Evolutionary conservation across 2,888 invertebrate genomes (phyloP).

Genomic region (Dasysyrphus albostriatus): DNA sequence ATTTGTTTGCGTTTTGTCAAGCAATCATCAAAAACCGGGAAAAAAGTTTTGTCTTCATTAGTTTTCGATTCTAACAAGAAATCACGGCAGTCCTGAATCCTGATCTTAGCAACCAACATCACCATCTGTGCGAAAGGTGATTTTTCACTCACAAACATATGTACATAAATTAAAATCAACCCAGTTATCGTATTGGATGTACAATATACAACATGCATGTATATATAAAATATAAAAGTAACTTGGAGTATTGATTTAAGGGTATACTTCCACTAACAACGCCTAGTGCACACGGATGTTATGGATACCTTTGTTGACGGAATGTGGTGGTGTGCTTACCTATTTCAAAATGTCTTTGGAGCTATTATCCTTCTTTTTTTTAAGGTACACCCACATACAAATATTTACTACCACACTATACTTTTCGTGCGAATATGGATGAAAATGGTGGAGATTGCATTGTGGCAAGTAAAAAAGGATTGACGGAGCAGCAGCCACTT

Average conservation of each 20-base stretch:
- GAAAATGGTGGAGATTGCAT: not conserved
- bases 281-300: conserved; percentile 48
- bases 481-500: conserved; percentile 8
- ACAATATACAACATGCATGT: not conserved
- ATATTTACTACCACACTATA: conserved; percentile 40
- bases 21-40: conserved; percentile 21
- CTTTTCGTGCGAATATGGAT: conserved; percentile 21
- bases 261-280: conserved; percentile 42
- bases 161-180: conserved; percentile 61
- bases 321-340: conserved; percentile 27
- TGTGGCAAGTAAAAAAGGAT: not conserved
- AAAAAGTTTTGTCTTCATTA: conserved; percentile 28
- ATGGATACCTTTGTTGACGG: conserved; percentile 45
- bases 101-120: conserved; percentile 6
- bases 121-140: conserved; percentile 32
- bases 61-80: conserved; percentile 44
- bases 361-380: conserved; percentile 34
- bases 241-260: conserved; percentile 56
- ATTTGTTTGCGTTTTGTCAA: conserved; percentile 17
- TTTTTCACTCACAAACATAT: conserved; percentile 41
- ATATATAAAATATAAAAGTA: conserved; percentile 6
- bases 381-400: conserved; percentile 20
- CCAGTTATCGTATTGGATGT: conserved; percentile 34
- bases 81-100: conserved; percentile 23
- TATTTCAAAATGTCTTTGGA: conserved; percentile 49